Evolutionary conservation across 2,888 invertebrate species (phyloP), one percentile per base, ranked within the genome.

Genomic region (Gastracanthus pulcherrimus): DNA sequence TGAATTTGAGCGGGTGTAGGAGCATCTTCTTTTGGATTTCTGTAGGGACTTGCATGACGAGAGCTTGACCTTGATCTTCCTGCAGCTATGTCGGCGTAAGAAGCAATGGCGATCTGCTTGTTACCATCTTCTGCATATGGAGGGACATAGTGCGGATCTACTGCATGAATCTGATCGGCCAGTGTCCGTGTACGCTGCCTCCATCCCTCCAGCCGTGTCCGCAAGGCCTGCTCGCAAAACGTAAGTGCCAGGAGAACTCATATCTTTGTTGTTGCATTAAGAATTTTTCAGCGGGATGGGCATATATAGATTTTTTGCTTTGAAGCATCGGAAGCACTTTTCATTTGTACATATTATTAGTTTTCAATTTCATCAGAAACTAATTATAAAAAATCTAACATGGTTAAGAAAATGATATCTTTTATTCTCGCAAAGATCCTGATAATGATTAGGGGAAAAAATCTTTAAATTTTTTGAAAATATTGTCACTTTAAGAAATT

Each of bases 61-160:
- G 92, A 92, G 81, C 88, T 89, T 26, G 92, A 92, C 86, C 92
- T 92, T 76, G 92, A 92, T 88, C 92, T 90, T 86, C 95, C 95
- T 88, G 95, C 94, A 88, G 95, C 93, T 89, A 96, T 95, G 90
- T 94, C 95, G 86, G 95, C 95, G 92, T 95, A 96, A 19, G 93
- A 91, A 76, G 88, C 85, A 77, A 87, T 84, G 82, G 86, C 86
- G 26, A 82, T 80, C 64, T 74, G 80, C 58, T 84, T 85, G 79
- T 82, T 72, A 45, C 67, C 36, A 70, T 6, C 13, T 83, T 93
- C 92, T 84, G 92, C 91, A 86, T 91, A 90, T 90, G 93, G 92
- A 91, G 93, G 93, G 91, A 93, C 92, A 93, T 92, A 94, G 93
- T 95, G 94, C 89, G 96, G 96, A 93, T 97, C 97, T 94, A 95